Evolutionary conservation across 1,140 invertebrate genomes (phyloP).

Genomic region (Lasaia peninsularis): DNA sequence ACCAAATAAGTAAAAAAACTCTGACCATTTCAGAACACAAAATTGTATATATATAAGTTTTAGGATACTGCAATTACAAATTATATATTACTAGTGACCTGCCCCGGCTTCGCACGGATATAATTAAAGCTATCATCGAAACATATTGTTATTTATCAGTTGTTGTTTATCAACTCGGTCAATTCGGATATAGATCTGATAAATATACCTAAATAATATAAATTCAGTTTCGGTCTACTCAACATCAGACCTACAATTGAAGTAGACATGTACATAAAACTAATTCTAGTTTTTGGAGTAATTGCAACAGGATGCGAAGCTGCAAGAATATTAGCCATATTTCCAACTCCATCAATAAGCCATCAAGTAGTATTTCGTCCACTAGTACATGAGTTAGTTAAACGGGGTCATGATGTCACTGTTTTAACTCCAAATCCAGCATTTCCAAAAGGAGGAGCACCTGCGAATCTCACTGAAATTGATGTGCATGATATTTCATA

Average conservation of each 20-base stretch:
- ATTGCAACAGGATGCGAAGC: slow-evolving; percentile 14
- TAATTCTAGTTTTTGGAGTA: not conserved
- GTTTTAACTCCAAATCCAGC: slow-evolving; percentile 25
- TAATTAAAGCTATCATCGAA: no score
- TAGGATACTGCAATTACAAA: no score
- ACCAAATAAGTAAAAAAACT: no score
- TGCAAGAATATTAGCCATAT: slow-evolving; percentile 38
- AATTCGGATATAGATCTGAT: not conserved
- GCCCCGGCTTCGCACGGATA: no score
- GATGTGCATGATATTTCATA: slow-evolving; percentile 34
- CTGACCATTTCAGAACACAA: no score
- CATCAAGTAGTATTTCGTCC: slow-evolving; percentile 38
- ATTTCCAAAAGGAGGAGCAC: slow-evolving; percentile 20
- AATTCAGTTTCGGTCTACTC: not conserved
- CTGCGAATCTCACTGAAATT: slow-evolving; percentile 26
- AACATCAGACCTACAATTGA: not conserved
- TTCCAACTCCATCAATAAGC: slow-evolving; percentile 38
- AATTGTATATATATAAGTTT: no score
- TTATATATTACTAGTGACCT: no score
- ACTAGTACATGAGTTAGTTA: slow-evolving; percentile 23
- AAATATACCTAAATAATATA: not conserved
- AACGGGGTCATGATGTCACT: slow-evolving; percentile 25
- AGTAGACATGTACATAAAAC: not conserved
- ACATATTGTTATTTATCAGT: not conserved
- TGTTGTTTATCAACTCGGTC: not conserved